These are phyloP conservation scores for Balanococcus diminutus DNA, from an alignment of 2,888 invertebrate genomes.

Conservation along the genomic window DNA sequence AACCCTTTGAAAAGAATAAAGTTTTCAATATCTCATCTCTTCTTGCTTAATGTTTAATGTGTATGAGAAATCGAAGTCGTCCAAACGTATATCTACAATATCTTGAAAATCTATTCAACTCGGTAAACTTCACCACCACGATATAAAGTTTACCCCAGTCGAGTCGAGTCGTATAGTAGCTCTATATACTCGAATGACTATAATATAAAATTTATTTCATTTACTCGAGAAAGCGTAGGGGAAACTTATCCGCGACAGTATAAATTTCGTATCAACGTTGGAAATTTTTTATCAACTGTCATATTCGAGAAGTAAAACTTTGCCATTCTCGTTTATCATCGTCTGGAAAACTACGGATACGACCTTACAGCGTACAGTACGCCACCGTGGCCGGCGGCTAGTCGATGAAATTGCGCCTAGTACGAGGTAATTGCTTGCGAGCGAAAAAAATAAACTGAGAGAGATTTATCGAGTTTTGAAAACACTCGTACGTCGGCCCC, in stretches of 20 bases:
- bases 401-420: not conserved
- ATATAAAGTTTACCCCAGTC: not conserved
- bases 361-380: no score
- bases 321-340: not conserved
- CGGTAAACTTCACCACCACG: not conserved
- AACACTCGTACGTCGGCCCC: no score
- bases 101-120: not conserved
- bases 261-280: not conserved
- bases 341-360: not conserved
- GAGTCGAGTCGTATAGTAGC: not conserved
- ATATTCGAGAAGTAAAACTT: not conserved
- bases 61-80: not conserved
- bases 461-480: no score
- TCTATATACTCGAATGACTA: no score
- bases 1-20: not conserved
- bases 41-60: no score
- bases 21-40: no score
- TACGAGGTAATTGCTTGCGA: not conserved
- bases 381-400: not conserved
- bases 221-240: not conserved
- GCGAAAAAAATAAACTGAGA: no score
- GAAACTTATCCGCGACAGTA: not conserved
- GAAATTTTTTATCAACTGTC: not conserved
- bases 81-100: not conserved
- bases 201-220: not conserved